Evolutionary conservation across 2,797 vertebrate genomes (phyloP), one percentile per base, ranked within the genome.

Genomic region (Chrysocyon brachyurus): DNA sequence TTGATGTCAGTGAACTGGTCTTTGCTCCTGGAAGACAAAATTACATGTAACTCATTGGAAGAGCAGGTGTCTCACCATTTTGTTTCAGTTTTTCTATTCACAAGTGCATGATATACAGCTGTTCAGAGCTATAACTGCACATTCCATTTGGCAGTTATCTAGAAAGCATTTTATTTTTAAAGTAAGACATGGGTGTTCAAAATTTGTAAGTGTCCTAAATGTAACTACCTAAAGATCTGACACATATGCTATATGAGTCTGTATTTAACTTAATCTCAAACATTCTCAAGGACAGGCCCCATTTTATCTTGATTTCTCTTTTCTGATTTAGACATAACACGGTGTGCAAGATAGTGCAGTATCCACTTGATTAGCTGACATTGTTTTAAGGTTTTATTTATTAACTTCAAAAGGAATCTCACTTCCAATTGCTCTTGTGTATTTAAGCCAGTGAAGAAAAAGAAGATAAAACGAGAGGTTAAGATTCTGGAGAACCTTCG

Each of bases 401-500:
- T 81, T 98, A 31, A 96, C 97, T 96, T 94, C 90, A 98, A 97
- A 98, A 98, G 97, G 97, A 98, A 95, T 98, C 98, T 99, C 96
- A 99, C 98, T 98, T 99, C 93, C 98, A 91, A 98, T 99, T 98
- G 98, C 97, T 98, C 97, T 99, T 99, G 94, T 99, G 98, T 99
- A 99, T 98, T 98, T 97, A 98, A 99, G 99, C 99, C 99, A 96
- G 99, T 99, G 98, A 99, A 99, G 98, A 99, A 99, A 99, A 99
- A 99, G 99, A 99, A 99, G 99, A 99, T 99, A 99, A 99, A 99
- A 98, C 99, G 99, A 3, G 99, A 99, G 98, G 99, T 99, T 98
- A 99, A 99, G 98, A 99, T 99, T 98, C 99, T 99, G 98, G 99
- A 99, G 98, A 99, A 99, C 97, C 98, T 99, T 78, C 99, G 99